Evolutionary conservation across 2,797 vertebrate species (phyloP).

Genomic region (Galago senegalensis): DNA sequence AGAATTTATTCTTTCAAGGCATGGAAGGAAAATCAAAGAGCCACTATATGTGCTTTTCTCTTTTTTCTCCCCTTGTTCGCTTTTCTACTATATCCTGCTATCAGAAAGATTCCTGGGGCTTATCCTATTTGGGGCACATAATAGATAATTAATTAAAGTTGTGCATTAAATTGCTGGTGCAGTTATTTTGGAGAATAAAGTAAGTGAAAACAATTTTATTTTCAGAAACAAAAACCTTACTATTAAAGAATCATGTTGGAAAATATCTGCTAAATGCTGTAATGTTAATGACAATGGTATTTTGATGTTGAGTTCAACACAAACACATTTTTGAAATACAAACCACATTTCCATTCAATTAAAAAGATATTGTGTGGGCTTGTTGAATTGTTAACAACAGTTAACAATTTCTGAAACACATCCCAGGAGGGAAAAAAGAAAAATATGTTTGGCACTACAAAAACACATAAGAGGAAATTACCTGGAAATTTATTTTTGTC

Average conservation of each 20-base stretch:
- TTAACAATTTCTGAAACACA: constrained; percentile 45
- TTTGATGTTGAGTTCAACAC: not conserved
- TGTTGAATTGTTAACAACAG: not conserved
- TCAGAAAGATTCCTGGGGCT: not conserved
- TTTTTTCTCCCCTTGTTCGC: too few species aligned
- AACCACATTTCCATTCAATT: constrained; percentile 36
- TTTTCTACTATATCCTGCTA: not conserved
- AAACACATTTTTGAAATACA: not conserved
- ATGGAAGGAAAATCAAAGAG: constrained; percentile 29
- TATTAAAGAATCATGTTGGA: not conserved
- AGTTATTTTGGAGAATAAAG: constrained; percentile 49
- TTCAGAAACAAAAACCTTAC: constrained; percentile 8
- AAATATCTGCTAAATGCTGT: constrained; percentile 48
- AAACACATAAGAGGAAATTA: constrained; percentile 23
- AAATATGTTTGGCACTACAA: not conserved
- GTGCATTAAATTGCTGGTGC: not conserved
- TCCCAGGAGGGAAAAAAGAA: not conserved
- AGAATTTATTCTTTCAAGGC: constrained; percentile 57
- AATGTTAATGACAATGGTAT: not conserved
- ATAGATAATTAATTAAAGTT: constrained; percentile 17
- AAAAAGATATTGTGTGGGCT: not conserved
- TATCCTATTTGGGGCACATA: not conserved
- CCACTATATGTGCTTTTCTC: not conserved
- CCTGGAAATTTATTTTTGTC: constrained; percentile 40
- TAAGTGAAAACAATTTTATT: constrained; percentile 48